Conservation (phyloP, 2,888 invertebrate species). For the Andricus curvator region DNA sequence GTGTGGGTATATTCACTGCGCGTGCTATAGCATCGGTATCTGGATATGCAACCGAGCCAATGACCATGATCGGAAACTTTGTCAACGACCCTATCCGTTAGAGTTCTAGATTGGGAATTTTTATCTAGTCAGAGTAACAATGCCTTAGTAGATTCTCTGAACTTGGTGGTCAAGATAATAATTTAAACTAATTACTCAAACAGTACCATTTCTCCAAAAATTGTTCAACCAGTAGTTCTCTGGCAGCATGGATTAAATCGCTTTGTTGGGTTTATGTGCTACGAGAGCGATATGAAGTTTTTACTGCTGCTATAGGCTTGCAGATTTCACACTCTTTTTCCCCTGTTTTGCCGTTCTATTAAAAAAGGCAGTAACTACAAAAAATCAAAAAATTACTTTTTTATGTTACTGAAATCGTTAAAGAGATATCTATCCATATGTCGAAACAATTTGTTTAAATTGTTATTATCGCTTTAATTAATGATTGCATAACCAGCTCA, state of each 20-base stretch:
- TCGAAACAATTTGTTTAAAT: too few species aligned
- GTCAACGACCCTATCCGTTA: not conserved
- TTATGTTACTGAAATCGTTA: too few species aligned
- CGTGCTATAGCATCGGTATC: not conserved
- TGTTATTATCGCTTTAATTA: too few species aligned
- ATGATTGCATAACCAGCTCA: too few species aligned
- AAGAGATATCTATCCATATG: too few species aligned
- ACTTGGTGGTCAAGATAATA: not conserved
- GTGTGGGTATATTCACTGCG: not conserved
- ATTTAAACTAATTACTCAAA: not conserved
- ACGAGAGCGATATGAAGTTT: not conserved
- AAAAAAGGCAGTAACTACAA: too few species aligned
- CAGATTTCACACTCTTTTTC: too few species aligned
- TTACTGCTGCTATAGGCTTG: not conserved
- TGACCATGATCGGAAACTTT: not conserved
- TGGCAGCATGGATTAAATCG: not conserved
- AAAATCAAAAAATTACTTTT: too few species aligned
- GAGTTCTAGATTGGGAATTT: not conserved
- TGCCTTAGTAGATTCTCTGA: not conserved
- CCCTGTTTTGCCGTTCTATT: too few species aligned
- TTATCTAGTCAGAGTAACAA: not conserved
- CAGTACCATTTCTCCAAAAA: not conserved
- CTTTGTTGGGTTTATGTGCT: not conserved
- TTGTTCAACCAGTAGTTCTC: not conserved
- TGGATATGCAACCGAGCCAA: not conserved